phyloP scores from a whole-genome alignment of 1,140 invertebrate species.

The Homalodisca vitripennis region DNA sequence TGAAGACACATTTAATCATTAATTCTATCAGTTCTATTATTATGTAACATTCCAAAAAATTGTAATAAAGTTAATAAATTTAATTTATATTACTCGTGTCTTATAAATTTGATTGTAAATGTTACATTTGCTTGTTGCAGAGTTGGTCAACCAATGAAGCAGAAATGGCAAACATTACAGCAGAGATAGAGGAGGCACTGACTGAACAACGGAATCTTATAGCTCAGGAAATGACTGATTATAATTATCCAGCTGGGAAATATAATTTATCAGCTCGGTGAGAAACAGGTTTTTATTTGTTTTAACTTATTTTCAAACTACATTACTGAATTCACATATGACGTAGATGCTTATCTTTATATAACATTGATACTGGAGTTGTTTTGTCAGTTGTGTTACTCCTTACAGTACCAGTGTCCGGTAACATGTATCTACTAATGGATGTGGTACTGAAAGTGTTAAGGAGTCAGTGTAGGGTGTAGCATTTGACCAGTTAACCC shows the following conservation, averaged over 20 bases:
- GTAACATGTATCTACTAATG: too few species aligned
- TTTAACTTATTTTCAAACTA: conserved; percentile 27
- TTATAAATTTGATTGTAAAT: neutral
- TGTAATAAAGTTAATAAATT: neutral
- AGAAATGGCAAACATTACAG: conserved; percentile 23
- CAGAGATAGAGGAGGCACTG: conserved; percentile 55
- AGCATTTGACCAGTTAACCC: too few species aligned
- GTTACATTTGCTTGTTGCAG: conserved; percentile 24
- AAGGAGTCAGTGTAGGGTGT: too few species aligned
- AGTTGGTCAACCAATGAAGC: conserved; percentile 38
- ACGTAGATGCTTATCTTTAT: too few species aligned
- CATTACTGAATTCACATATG: too few species aligned
- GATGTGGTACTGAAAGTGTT: too few species aligned
- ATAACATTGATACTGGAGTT: too few species aligned
- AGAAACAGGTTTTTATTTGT: conserved; percentile 15
- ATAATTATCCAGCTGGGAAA: conserved; percentile 57
- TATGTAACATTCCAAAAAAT: neutral
- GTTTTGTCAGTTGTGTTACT: too few species aligned
- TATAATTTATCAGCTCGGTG: conserved; percentile 53
- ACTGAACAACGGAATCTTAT: conserved; percentile 56
- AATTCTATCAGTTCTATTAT: too few species aligned
- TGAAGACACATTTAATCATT: too few species aligned
- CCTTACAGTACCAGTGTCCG: too few species aligned
- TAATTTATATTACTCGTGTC: neutral
- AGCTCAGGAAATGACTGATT: conserved; percentile 58